phyloP scores from a whole-genome alignment of 1,140 invertebrate species.

The Drosophila micromelanica region DNA sequence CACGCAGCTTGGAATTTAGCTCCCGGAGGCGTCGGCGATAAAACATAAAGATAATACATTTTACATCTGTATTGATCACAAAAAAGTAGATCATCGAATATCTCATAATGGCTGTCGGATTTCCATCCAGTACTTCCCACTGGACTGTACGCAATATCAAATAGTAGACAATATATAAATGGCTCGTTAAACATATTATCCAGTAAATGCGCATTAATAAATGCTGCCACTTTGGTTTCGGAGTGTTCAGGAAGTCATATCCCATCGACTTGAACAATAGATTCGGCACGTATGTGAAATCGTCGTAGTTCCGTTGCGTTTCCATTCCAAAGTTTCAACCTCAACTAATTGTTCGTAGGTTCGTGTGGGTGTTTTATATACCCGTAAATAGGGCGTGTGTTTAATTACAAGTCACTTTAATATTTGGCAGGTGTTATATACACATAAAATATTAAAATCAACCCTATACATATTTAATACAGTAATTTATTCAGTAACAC shows the following conservation, averaged over 20 bases:
- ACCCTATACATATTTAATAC: slow-evolving; percentile 5
- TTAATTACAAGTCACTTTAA: slow-evolving; percentile 7
- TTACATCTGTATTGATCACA: slow-evolving; percentile 41
- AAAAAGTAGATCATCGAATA: slow-evolving; percentile 41
- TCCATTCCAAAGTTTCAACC: neutral
- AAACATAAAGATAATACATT: slow-evolving; percentile 43
- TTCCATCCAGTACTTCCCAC: slow-evolving; percentile 40
- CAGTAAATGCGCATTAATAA: slow-evolving; percentile 24
- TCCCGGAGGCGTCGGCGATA: slow-evolving; percentile 13
- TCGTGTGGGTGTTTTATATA: slow-evolving; percentile 39
- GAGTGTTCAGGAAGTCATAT: slow-evolving; percentile 48
- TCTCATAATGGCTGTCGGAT: slow-evolving; percentile 43
- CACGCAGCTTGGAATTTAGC: slow-evolving; percentile 18
- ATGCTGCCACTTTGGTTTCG: slow-evolving; percentile 31
- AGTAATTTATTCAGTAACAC: neutral
- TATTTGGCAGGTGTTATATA: neutral
- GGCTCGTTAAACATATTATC: slow-evolving; percentile 25
- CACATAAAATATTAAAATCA: slow-evolving; percentile 21
- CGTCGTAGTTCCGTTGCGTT: slow-evolving; percentile 37
- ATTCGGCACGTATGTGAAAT: slow-evolving; percentile 54
- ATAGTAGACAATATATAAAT: slow-evolving; percentile 33
- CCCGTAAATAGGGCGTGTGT: neutral
- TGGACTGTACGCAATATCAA: slow-evolving; percentile 38
- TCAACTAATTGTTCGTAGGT: slow-evolving; percentile 13
- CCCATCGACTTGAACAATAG: slow-evolving; percentile 48